A percentile compares a stretch with the other conserved stretches of the same genome.
These are phyloP conservation scores for Drosophila albomicans DNA, from an alignment of 1,140 invertebrate genomes.

Conservation along the genomic window DNA sequence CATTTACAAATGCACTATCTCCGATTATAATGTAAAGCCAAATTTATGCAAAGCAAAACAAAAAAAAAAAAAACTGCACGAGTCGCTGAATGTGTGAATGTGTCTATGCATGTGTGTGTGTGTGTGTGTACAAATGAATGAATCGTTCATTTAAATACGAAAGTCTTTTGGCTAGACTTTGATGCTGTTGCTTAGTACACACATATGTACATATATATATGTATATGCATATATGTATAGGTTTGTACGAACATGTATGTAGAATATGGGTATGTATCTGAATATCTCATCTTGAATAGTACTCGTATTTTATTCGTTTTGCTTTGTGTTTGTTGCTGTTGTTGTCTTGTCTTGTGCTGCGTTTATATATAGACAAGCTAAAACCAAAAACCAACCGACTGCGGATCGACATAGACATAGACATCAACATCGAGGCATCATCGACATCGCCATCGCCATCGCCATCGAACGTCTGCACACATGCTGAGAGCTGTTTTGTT, in stretches of 20 bases:
- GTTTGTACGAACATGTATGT: conserved; percentile 24
- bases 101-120: conserved; percentile 1
- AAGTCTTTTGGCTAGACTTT: conserved; percentile 37
- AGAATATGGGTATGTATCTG: conserved; percentile 43
- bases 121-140: conserved; percentile 32
- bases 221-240: conserved; percentile 7
- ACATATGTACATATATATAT: conserved; percentile 5
- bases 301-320: conserved; percentile 38
- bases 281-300: conserved; percentile 50
- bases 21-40: conserved; percentile 24
- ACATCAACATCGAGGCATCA: conserved; percentile 13
- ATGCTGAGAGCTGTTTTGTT: conserved; percentile 59
- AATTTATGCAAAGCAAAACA: conserved; percentile 21
- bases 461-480: conserved; percentile 44
- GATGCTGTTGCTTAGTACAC: conserved; percentile 14
- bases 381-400: conserved; percentile 40
- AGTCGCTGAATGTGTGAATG: not conserved
- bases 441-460: conserved; percentile 20
- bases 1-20: conserved; percentile 10
- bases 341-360: conserved; percentile 37
- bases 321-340: not conserved
- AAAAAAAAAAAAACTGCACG: not conserved
- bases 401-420: conserved; percentile 46
- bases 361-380: conserved; percentile 52
- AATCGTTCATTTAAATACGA: conserved; percentile 46